Conservation (phyloP, 2,888 invertebrate species). For the Galeruca laticollis region DNA sequence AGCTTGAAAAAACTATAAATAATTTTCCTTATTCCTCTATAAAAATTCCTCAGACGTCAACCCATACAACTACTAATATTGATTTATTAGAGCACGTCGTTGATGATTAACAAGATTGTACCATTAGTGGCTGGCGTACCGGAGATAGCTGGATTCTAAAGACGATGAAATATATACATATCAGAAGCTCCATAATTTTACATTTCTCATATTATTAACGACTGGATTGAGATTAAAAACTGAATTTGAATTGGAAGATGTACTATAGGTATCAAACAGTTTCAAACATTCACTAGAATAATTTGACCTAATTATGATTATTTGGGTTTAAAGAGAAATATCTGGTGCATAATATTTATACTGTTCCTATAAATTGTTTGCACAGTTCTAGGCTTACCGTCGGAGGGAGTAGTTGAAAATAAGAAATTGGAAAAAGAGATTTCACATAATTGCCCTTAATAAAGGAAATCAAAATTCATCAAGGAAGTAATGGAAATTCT, state of each 20-base stretch:
- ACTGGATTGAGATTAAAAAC: background rate
- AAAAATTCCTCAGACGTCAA: background rate
- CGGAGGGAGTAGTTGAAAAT: too few species aligned
- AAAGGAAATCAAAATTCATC: too few species aligned
- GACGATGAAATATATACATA: slow-evolving; percentile 2
- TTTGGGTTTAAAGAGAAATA: too few species aligned
- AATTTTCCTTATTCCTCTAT: background rate
- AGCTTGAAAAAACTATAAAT: background rate
- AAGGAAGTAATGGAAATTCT: too few species aligned
- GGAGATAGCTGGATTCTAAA: background rate
- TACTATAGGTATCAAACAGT: background rate
- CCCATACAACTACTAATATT: background rate
- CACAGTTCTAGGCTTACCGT: too few species aligned
- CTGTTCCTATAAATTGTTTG: too few species aligned
- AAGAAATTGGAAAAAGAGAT: too few species aligned
- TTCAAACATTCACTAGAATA: too few species aligned
- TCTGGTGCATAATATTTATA: too few species aligned
- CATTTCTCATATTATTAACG: background rate
- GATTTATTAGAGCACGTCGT: slow-evolving; percentile 4
- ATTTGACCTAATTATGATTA: too few species aligned
- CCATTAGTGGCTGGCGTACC: slow-evolving; percentile 8
- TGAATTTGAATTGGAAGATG: background rate
- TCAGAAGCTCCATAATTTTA: background rate
- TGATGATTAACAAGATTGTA: slow-evolving; percentile 5
- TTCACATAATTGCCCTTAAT: too few species aligned